Conservation (phyloP, 2,797 vertebrate genomes). For the Alauda arvensis region DNA sequence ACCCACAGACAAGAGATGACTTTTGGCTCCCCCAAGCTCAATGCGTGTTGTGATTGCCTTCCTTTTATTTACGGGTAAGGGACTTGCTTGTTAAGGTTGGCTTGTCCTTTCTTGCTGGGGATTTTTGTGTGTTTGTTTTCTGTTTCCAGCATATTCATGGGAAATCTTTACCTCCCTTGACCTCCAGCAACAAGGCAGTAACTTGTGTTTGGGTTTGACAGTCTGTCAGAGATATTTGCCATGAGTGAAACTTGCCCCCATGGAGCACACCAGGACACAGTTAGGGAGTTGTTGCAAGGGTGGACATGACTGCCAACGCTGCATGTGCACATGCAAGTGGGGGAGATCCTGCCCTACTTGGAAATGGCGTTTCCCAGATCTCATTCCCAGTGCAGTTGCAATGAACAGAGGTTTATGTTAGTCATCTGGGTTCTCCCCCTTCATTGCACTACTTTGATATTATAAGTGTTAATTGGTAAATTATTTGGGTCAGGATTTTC, state of each 20-base stretch:
- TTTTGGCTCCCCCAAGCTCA: slow-evolving; percentile 19
- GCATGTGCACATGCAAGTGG: rapidly evolving
- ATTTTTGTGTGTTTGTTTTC: slow-evolving; percentile 36
- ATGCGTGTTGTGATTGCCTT: not conserved
- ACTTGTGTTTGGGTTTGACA: not conserved
- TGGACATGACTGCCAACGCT: not conserved
- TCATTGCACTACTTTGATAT: not conserved
- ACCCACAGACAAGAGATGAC: not conserved
- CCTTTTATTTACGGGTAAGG: slow-evolving; percentile 36
- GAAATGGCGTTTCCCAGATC: not conserved
- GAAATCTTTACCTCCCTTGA: slow-evolving; percentile 46
- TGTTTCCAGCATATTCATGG: slow-evolving; percentile 1
- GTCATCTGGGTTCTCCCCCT: not conserved
- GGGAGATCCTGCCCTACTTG: not conserved
- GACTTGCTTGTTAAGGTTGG: slow-evolving; percentile 32
- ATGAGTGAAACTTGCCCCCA: not conserved
- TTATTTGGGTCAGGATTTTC: not conserved
- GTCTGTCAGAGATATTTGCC: not conserved
- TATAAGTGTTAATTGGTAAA: not conserved
- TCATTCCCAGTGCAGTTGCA: not conserved
- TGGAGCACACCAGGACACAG: not conserved
- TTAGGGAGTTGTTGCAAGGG: not conserved
- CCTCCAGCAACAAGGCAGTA: not conserved
- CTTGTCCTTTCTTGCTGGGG: slow-evolving; percentile 57
- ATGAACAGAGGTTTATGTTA: not conserved